Conservation (phyloP, 2,888 invertebrate species). For the Eupithecia insigniata region DNA sequence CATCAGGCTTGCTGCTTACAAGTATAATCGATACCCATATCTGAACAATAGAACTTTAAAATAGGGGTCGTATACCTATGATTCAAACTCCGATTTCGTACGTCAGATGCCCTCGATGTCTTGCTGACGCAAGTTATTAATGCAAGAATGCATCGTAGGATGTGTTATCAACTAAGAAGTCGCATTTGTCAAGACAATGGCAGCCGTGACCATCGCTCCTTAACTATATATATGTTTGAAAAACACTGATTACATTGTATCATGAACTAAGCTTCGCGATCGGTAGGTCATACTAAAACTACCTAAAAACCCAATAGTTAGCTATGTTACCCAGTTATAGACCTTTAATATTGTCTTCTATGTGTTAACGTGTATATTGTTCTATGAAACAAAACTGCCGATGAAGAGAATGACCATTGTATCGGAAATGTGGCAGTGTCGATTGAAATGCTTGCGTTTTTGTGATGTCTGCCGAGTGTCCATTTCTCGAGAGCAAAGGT, state of each 20-base stretch:
- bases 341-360: background rate
- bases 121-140: conserved; percentile 48
- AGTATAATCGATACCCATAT: conserved; percentile 12
- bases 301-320: background rate
- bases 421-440: background rate
- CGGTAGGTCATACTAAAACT: background rate
- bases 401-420: background rate
- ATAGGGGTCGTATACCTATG: conserved; percentile 24
- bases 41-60: conserved; percentile 26
- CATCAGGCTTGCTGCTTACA: conserved; percentile 6
- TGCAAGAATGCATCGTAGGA: conserved; percentile 57
- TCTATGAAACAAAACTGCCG: background rate
- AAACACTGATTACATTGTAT: conserved; percentile 32
- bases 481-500: background rate
- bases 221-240: conserved; percentile 57
- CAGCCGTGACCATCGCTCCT: conserved; percentile 31
- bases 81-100: conserved; percentile 36
- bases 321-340: background rate
- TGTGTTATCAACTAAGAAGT: conserved; percentile 61
- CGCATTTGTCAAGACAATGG: conserved; percentile 55
- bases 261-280: background rate
- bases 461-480: background rate
- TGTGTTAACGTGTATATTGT: background rate
- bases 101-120: conserved; percentile 52
- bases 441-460: background rate